Base-by-base conservation (phyloP, 2,797 vertebrate species). In the Podarcis siculus region DNA sequence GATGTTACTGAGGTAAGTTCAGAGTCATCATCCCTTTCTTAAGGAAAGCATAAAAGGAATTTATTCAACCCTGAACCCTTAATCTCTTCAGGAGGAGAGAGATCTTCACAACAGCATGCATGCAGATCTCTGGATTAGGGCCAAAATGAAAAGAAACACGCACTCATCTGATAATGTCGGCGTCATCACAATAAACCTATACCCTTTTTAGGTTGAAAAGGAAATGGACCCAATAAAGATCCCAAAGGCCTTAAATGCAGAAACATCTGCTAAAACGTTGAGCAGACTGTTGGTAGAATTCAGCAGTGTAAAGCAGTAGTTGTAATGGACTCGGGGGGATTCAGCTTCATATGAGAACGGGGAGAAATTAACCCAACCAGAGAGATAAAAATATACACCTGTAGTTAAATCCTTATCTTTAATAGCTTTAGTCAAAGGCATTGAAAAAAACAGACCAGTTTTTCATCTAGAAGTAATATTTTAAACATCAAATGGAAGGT, bases 1-100 rank as follows among this genome's bases (percentile, higher is more conserved):
- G 99, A 99, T 0, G 99, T 99, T 95, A 99, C 99, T 0, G 99
- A 99, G 98, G 99, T 99, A 95, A 98, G 98, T 87, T 83, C 85
- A 91, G 81, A 37, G 91, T 77, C 76, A 17, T 23, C 32, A 8
- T 19, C 23, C 35, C 2, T n/a, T 75, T n/a, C 23, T 32, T 5
- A 79, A 80, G 30, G 35, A 79, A 81, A 17, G 25, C 25, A 19
- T 76, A 79, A 89, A 75, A 77, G 13, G 27, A 67, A 76, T 81
- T 76, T 37, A 13, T 19, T 76, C 17, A 10, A 30, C 76, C 32
- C 42, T 85, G 67, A 66, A 25, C 21, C 30, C 49, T 58, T 81
- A 25, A 42, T 86, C 32, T 71, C 4, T 85, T n/a, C 42, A 81
- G 35, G 17, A 67, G 12, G 71, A 75, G 30, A 66, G 69, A 2